Evolutionary conservation across 2,888 invertebrate genomes (phyloP).

Genomic region (Andrena bicolor): DNA sequence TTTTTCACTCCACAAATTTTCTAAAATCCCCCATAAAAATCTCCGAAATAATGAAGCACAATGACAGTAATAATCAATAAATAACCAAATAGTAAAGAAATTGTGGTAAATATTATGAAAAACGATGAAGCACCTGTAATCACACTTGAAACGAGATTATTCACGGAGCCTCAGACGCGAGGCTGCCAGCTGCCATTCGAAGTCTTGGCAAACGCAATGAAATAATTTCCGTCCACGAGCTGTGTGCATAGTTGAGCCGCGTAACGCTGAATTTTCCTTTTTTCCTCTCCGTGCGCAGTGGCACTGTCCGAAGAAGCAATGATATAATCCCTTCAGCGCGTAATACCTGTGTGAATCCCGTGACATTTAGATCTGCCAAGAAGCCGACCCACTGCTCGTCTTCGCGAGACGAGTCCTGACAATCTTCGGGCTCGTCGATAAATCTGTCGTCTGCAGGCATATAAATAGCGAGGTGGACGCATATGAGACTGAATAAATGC

Average conservation of each 20-base stretch:
- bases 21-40: too few species aligned
- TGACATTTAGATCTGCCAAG: conserved; percentile 79
- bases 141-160: neutral
- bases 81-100: neutral
- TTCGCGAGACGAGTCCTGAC: conserved; percentile 63
- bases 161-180: neutral
- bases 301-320: conserved; percentile 56
- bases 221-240: conserved; percentile 5
- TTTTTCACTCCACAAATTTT: too few species aligned
- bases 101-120: neutral
- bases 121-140: neutral
- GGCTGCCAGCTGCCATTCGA: neutral
- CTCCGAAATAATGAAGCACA: neutral
- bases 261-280: neutral
- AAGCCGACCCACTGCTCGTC: conserved; percentile 67
- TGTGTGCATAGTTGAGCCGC: conserved; percentile 7
- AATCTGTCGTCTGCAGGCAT: conserved; percentile 24
- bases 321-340: conserved; percentile 75
- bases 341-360: conserved; percentile 82
- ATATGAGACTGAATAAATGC: conserved; percentile 1
- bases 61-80: too few species aligned
- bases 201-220: neutral
- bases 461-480: neutral
- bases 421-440: conserved; percentile 34
- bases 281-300: conserved; percentile 20